These are phyloP conservation scores for Rhagoletis pomonella DNA, from an alignment of 1,140 invertebrate genomes.

Conservation along the genomic window DNA sequence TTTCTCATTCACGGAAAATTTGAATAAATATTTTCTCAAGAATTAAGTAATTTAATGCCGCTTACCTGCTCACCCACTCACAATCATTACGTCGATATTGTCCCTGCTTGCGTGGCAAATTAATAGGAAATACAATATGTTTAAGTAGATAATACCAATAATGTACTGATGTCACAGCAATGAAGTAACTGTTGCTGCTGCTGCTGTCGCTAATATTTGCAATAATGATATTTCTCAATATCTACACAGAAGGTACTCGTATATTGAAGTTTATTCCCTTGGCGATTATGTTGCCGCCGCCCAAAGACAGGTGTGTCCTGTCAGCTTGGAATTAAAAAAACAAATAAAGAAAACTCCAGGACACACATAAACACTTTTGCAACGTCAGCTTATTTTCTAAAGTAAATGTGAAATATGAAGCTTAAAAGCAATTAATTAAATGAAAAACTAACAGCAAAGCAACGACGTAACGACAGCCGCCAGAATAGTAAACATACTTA, in stretches of 20 bases:
- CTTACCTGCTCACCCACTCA: background rate
- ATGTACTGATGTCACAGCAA: background rate
- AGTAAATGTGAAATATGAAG: conserved; percentile 43
- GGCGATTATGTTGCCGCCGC: background rate
- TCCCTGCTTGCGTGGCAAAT: background rate
- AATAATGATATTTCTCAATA: background rate
- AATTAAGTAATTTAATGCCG: background rate
- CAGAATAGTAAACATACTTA: background rate
- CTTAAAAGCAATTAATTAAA: conserved; percentile 50
- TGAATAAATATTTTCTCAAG: background rate
- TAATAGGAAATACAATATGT: conserved; percentile 1
- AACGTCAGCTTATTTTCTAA: conserved; percentile 17
- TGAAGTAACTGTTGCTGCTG: background rate
- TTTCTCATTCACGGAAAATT: background rate
- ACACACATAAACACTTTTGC: background rate
- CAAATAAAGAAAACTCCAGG: background rate
- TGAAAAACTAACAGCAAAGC: conserved; percentile 37
- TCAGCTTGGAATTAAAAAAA: background rate
- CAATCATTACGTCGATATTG: background rate
- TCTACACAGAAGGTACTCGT: background rate
- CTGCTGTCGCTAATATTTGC: background rate
- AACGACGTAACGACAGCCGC: background rate
- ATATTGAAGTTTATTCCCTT: conserved; percentile 6
- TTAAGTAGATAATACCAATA: conserved; percentile 15
- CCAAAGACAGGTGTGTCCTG: background rate